Conservation (phyloP, 1,140 invertebrate species). For the Drosophila tsacasi region DNA sequence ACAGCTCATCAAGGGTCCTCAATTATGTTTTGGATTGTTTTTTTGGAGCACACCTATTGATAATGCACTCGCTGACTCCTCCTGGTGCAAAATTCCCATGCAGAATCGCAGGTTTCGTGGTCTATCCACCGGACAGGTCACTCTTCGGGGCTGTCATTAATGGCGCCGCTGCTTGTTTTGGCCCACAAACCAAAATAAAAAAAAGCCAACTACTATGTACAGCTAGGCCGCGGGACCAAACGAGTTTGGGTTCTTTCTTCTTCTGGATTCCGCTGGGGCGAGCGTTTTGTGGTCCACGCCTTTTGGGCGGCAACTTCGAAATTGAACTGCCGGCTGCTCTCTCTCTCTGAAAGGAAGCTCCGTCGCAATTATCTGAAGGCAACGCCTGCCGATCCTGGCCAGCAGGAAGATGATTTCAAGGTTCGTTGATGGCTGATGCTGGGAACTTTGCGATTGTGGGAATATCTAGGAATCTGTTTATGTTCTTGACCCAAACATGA, state of each 20-base stretch:
- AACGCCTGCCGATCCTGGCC: conserved; percentile 20
- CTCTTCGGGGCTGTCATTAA: conserved; percentile 62
- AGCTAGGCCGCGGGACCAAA: conserved; percentile 35
- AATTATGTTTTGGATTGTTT: background rate
- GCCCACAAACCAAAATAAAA: conserved; percentile 26
- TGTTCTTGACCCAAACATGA: background rate
- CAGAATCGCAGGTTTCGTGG: background rate
- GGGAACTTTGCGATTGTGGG: background rate
- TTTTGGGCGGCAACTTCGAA: conserved; percentile 45
- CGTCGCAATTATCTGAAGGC: conserved; percentile 61
- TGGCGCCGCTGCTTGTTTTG: conserved; percentile 71
- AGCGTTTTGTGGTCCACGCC: conserved; percentile 51
- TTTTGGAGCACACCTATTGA: conserved; percentile 2
- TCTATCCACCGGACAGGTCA: conserved; percentile 41
- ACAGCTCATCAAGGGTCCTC: background rate
- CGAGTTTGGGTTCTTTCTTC: conserved; percentile 40
- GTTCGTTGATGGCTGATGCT: background rate
- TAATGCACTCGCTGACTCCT: background rate
- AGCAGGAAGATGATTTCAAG: conserved; percentile 13
- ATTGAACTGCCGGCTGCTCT: conserved; percentile 38
- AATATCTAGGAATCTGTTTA: conserved; percentile 1
- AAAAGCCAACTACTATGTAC: conserved; percentile 30
- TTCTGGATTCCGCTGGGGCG: conserved; percentile 17
- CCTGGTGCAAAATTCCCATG: background rate
- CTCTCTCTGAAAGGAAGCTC: conserved; percentile 33